phyloP scores from a whole-genome alignment of 2,113 vertebrate species.

The Pseudopipra pipra region DNA sequence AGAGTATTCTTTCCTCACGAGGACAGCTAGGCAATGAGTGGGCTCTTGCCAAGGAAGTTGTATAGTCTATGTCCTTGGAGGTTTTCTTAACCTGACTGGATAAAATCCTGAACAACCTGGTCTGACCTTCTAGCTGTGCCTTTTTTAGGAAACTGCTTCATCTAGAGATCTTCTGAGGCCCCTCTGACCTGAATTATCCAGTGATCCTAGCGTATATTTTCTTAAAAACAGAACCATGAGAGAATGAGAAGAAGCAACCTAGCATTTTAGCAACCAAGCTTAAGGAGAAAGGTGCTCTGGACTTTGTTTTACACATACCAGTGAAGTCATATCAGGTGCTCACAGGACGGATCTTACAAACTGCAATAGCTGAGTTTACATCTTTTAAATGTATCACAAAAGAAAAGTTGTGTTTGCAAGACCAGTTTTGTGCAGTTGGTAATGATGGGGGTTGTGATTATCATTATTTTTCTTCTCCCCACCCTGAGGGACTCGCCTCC shows the following conservation, averaged over 20 bases:
- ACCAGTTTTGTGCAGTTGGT: not conserved
- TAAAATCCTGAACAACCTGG: not conserved
- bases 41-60: not conserved
- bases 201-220: not conserved
- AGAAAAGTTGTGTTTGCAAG: not conserved
- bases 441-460: not conserved
- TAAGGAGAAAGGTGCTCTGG: not conserved
- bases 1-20: not conserved
- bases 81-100: not conserved
- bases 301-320: not conserved
- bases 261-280: not conserved
- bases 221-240: not conserved
- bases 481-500: not conserved
- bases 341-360: not conserved
- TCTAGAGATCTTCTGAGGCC: not conserved
- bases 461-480: not conserved
- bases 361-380: not conserved
- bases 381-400: not conserved
- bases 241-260: not conserved
- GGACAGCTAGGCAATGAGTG: not conserved
- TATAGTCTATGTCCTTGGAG: not conserved
- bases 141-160: not conserved
- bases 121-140: not conserved
- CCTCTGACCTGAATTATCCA: not conserved
- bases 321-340: not conserved